These are phyloP conservation scores for Nomada ferruginata DNA, from an alignment of 2,888 invertebrate species.

Conservation along the genomic window DNA sequence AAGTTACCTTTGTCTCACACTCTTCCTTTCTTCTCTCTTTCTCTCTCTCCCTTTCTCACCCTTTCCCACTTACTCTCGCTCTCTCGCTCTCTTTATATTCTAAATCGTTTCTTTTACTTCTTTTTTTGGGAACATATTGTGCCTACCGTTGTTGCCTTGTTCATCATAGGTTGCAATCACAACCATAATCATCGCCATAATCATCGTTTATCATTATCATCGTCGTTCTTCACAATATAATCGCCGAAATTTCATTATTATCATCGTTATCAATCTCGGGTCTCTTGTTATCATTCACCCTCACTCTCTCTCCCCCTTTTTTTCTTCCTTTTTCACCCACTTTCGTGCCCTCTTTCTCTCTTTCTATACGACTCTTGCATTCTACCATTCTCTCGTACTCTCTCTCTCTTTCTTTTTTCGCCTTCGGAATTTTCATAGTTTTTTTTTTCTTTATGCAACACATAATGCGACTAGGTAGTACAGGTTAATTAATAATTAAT, in stretches of 20 bases:
- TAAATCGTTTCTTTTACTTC: slow-evolving; percentile 47
- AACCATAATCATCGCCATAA: slow-evolving; percentile 45
- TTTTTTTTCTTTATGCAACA: slow-evolving; percentile 81
- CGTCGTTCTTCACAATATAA: slow-evolving; percentile 44
- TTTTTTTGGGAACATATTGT: slow-evolving; percentile 60
- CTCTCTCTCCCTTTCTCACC: slow-evolving; percentile 34
- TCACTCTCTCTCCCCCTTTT: slow-evolving; percentile 16
- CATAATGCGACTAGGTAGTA: slow-evolving; percentile 84
- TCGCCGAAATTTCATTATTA: slow-evolving; percentile 46
- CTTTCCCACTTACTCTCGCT: slow-evolving; percentile 54
- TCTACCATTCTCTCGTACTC: slow-evolving; percentile 45
- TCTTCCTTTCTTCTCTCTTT: slow-evolving; percentile 50
- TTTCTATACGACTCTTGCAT: slow-evolving; percentile 59
- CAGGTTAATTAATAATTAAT: slow-evolving; percentile 84
- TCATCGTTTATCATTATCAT: slow-evolving; percentile 32
- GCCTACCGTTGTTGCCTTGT: slow-evolving; percentile 61
- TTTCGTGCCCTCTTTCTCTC: slow-evolving; percentile 54
- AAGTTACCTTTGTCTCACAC: slow-evolving; percentile 42
- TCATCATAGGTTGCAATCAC: slow-evolving; percentile 37
- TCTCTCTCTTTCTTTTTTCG: slow-evolving; percentile 70
- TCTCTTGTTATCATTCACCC: slow-evolving; percentile 19
- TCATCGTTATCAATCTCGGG: slow-evolving; percentile 33
- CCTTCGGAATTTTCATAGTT: slow-evolving; percentile 76
- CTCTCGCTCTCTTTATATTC: slow-evolving; percentile 48
- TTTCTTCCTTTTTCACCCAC: slow-evolving; percentile 35